These are phyloP conservation scores for Pteropus alecto DNA, from an alignment of 2,113 vertebrate genomes.

Conservation along the genomic window DNA sequence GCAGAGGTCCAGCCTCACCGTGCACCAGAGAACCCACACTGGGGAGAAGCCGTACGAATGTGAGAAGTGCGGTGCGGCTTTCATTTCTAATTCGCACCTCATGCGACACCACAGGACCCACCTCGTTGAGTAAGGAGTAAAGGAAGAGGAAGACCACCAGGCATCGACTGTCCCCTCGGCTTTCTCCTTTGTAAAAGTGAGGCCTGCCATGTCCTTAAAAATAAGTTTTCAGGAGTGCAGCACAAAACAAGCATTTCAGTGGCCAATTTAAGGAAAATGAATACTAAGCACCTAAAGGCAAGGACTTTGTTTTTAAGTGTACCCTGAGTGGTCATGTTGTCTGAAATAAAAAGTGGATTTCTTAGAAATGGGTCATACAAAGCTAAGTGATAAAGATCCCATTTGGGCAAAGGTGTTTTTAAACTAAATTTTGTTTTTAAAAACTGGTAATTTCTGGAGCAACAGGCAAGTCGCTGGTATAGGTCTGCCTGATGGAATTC, in stretches of 20 bases:
- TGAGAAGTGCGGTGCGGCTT: slow-evolving; percentile 70
- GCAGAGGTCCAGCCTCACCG: slow-evolving; percentile 74
- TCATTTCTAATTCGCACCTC: slow-evolving; percentile 77
- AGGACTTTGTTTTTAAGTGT: neutral
- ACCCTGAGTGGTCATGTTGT: neutral
- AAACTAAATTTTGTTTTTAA: neutral
- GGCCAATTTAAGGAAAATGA: slow-evolving; percentile 13
- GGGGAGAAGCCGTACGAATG: slow-evolving; percentile 79
- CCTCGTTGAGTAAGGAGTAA: slow-evolving; percentile 14
- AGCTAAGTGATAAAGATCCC: neutral
- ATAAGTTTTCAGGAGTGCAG: neutral
- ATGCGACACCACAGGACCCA: slow-evolving; percentile 78
- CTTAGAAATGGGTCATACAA: neutral
- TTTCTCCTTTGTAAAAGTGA: neutral
- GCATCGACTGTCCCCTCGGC: neutral
- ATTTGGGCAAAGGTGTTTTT: neutral
- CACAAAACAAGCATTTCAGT: slow-evolving; percentile 16
- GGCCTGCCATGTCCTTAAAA: neutral
- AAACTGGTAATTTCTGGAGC: neutral
- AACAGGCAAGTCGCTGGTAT: neutral
- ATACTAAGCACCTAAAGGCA: neutral
- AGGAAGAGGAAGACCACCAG: neutral
- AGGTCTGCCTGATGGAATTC: neutral
- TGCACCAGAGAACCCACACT: slow-evolving; percentile 76
- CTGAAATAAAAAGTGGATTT: neutral